phyloP scores from a whole-genome alignment of 2,797 vertebrate species.

The Dicrostonyx torquatus region DNA sequence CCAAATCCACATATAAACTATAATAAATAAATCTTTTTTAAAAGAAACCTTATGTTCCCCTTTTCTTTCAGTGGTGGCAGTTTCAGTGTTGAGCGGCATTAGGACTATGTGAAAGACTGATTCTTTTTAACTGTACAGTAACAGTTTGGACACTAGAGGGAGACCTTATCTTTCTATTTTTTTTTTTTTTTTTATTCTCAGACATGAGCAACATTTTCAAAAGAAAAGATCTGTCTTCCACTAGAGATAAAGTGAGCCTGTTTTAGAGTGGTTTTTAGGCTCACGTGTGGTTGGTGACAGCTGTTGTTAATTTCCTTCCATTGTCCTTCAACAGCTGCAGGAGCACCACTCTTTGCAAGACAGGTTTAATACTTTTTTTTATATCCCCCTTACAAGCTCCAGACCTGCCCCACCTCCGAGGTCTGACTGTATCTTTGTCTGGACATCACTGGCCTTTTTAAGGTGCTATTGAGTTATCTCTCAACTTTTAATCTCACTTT shows the following conservation, averaged over 20 bases:
- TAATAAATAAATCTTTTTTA: too few relatives aligned
- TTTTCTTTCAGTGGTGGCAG: background rate
- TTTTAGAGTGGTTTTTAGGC: background rate
- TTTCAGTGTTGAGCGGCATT: background rate
- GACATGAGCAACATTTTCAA: background rate
- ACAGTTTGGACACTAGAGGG: slow-evolving; percentile 63
- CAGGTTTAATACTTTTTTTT: background rate
- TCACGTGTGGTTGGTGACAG: background rate
- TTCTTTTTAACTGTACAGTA: background rate
- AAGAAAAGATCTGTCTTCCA: background rate
- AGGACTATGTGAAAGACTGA: background rate
- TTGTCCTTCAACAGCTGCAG: background rate
- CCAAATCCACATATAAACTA: background rate
- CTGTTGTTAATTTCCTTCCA: background rate
- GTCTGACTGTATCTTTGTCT: background rate
- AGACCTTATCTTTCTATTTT: slow-evolving; percentile 7
- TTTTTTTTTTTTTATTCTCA: slow-evolving; percentile 29
- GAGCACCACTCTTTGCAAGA: background rate
- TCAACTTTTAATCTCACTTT: background rate
- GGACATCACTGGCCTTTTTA: background rate
- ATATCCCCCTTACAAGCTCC: background rate
- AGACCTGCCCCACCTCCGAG: too few relatives aligned
- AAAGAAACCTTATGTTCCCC: background rate
- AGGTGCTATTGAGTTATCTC: background rate
- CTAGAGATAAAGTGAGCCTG: background rate